A percentile compares a stretch with the other conserved stretches of the same genome.
These are phyloP conservation scores for Kryphioiulus occultus DNA, from an alignment of 2,888 invertebrate genomes.

Conservation along the genomic window DNA sequence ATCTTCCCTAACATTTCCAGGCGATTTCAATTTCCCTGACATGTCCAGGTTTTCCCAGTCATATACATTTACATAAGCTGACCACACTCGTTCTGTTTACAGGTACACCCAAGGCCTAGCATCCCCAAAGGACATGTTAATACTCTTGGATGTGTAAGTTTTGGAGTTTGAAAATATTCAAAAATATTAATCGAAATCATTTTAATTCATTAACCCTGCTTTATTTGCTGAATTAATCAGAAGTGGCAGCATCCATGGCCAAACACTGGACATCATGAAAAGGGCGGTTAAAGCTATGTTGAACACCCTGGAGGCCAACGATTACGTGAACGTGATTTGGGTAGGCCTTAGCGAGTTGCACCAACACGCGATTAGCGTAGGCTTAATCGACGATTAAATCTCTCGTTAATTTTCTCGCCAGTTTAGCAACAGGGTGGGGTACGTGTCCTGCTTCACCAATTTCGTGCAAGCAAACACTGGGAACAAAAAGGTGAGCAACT, in stretches of 20 bases:
- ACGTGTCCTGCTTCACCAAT: conserved; percentile 61
- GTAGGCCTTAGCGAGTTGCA: background rate
- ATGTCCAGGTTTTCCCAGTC: too few relatives aligned
- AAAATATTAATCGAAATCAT: background rate
- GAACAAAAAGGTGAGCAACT: conserved; percentile 62
- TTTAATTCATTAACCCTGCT: background rate
- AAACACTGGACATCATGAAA: conserved; percentile 65
- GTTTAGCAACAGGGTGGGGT: conserved; percentile 61
- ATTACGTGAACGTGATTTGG: conserved; percentile 63
- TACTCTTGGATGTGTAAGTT: conserved; percentile 64
- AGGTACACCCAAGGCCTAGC: conserved; percentile 64
- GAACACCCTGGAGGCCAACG: conserved; percentile 66
- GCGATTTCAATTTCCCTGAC: too few relatives aligned
- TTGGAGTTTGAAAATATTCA: background rate
- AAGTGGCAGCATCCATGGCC: conserved; percentile 65
- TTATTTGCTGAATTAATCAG: background rate
- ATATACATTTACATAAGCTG: too few relatives aligned
- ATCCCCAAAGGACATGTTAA: conserved; percentile 66
- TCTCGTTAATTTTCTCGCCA: background rate
- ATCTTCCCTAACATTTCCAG: too few relatives aligned
- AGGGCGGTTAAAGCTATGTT: conserved; percentile 65
- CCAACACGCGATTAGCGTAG: too few relatives aligned
- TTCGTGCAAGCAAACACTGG: conserved; percentile 65
- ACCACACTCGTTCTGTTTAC: background rate
- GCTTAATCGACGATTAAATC: too few relatives aligned